Base-by-base conservation (phyloP, 2,113 vertebrate species). In the Cepphus grylle region DNA sequence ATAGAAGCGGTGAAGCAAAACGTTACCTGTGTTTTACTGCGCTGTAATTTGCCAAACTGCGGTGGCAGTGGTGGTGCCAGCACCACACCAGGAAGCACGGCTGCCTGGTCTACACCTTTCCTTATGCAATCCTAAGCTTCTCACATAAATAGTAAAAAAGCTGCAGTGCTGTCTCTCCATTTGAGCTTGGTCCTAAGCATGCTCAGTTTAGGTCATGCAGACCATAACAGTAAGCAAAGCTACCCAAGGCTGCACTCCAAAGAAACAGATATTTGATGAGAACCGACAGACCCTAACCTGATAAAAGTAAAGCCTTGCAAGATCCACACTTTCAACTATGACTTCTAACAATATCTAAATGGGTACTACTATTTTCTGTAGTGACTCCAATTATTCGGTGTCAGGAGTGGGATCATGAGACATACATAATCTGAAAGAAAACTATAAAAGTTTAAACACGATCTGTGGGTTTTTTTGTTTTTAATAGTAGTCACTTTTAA, bases 61-160 rank as follows among this genome's bases (percentile, higher is more conserved):
- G 40, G 59, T 1, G 5, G 47, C 42, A 17, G 17, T 3, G 29
- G 34, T 1, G 9, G 38, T 11, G 36, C 5, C 29, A 29, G 19
- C 16, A 6, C 25, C 25, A 15, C 40, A 7, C 7, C 9, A 16
- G 53, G 80, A 63, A 88, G n/a, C 13, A 6, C 0, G 0, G 16
- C 6, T 0, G 0, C 69, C 59, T 66, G 21, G 19, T 0, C 43
- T 65, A 17, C 2, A 15, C 67, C 34, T 78, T 50, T 30, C 43
- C 30, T 34, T 27, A 42, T 42, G 56, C 38, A 69, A 76, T 18
- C 23, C 52, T 25, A n/a, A 45, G 5, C 12, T 72, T 59, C 56
- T 36, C 49, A 30, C 61, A 72, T 1, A 22, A 80, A 34, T 2
- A 42, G 84, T 61, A 74, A 34, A 50, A 47, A 59, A 29, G 38